Evolutionary conservation across 2,113 vertebrate genomes (phyloP).

Genomic region (Percina caprodes): DNA sequence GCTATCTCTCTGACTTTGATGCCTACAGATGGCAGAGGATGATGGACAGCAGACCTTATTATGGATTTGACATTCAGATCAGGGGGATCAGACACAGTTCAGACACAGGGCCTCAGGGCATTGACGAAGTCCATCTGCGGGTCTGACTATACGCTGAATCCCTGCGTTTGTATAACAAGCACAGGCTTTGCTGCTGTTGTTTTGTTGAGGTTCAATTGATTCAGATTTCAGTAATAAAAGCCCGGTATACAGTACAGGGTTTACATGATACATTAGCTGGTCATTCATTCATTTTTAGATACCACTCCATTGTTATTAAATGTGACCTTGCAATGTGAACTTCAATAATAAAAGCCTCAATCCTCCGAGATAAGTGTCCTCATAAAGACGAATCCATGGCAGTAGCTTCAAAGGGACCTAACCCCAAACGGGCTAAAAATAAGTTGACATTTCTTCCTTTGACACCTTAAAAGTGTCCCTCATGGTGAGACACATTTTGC

Average conservation of each 20-base stretch:
- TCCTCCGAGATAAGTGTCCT: constrained; percentile 48
- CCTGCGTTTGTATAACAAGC: constrained; percentile 12
- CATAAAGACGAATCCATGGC: constrained; percentile 43
- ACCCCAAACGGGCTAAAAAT: constrained; percentile 65
- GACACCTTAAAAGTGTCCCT: constrained; percentile 59
- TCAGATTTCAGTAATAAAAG: constrained; percentile 7
- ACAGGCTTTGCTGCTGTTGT: constrained; percentile 19
- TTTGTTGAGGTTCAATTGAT: neutral
- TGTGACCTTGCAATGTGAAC: constrained; percentile 53
- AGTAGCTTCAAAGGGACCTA: constrained; percentile 57
- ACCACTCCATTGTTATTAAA: constrained; percentile 54
- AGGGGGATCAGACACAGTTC: constrained; percentile 25
- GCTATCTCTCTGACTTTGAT: constrained; percentile 43
- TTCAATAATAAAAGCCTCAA: constrained; percentile 51
- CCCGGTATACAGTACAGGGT: constrained; percentile 1
- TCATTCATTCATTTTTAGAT: constrained; percentile 52
- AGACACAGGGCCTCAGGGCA: constrained; percentile 13
- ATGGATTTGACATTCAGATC: constrained; percentile 66
- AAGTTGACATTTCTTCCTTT: constrained; percentile 53
- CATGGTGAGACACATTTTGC: neutral
- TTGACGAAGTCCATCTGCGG: constrained; percentile 1
- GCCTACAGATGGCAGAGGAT: constrained; percentile 50
- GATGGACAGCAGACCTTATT: constrained; percentile 57
- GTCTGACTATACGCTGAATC: neutral
- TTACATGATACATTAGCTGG: constrained; percentile 19